phyloP scores from a whole-genome alignment of 2,888 invertebrate species.

The Priocnemis perturbator region DNA sequence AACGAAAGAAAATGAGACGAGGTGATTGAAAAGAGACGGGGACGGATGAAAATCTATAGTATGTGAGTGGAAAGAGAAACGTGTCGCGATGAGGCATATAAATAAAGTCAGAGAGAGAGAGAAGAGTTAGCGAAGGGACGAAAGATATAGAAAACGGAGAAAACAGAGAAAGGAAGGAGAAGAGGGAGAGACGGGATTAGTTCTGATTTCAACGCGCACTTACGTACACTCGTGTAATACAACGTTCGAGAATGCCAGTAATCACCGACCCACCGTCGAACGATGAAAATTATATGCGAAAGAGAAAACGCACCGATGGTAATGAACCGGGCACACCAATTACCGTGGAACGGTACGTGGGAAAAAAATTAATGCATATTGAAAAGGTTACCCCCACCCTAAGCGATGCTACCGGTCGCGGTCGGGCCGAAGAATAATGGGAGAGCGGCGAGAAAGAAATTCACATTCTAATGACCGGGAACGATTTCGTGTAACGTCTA shows the following conservation, averaged over 20 bases:
- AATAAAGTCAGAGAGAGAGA: no score
- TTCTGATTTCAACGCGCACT: not conserved
- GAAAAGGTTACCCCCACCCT: not conserved
- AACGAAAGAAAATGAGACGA: slow-evolving; percentile 44
- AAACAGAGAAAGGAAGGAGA: not conserved
- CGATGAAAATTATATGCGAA: slow-evolving; percentile 37
- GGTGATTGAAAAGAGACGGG: slow-evolving; percentile 7
- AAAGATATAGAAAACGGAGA: no score
- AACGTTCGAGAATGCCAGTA: slow-evolving; percentile 26
- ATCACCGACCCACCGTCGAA: slow-evolving; percentile 18
- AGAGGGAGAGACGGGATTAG: slow-evolving; percentile 1
- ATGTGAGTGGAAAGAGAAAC: not conserved
- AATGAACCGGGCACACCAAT: slow-evolving; percentile 32
- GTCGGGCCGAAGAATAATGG: no score
- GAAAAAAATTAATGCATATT: not conserved
- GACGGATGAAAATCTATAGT: not conserved
- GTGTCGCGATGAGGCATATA: no score
- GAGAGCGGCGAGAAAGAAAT: no score
- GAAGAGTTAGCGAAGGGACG: no score
- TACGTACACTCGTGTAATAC: slow-evolving; percentile 2
- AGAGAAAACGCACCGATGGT: slow-evolving; percentile 41
- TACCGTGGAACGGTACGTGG: not conserved
- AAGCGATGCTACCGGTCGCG: not conserved
- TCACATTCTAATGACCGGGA: no score
- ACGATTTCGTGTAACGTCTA: no score